Base-by-base conservation (phyloP, 1,140 invertebrate species). In the Cydia pomonella region DNA sequence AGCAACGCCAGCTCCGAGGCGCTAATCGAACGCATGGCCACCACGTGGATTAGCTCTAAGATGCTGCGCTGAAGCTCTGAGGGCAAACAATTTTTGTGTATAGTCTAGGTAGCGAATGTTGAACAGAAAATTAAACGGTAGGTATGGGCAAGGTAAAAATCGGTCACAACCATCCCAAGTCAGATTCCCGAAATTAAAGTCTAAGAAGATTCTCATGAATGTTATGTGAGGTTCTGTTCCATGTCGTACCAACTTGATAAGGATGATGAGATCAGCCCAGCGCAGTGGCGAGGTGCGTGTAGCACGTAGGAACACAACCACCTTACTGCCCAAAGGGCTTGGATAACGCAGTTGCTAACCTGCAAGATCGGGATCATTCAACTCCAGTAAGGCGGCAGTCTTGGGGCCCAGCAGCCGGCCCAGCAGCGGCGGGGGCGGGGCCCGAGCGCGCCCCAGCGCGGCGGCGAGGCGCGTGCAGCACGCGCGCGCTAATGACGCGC, bases 11-110 rank as follows among this genome's bases (percentile, higher is more conserved):
- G 80, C 77, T 95, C 95, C 2, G 85, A 72, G 3, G 94, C 85
- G 10, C 92, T 92, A 72, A 95, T 94, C 44, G 93, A 93, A 75
- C 94, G 94, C 10, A 91, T 92, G 3, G 94, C 94, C 64, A 95
- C 80, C 29, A 94, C 87, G 16, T 93, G 93, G 53, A 95, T 94
- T 25, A 96, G 90, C 82, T 95, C 94, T 44, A 95, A 81, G n/a
- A 94, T 88, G 53, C 94, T 94, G 47, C 93, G 88, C 80, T 95
- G 95, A 41, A 95, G 83, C 72, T 95, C 95, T 95, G 82, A 12
- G 7, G 53, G n/a, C 53, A 59, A 59, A 21, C 1, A 12, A 10
- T 12, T 23, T 6, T n/a, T 18, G n/a, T 50, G 10, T 21, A 21
- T 2, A 59, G 47, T 50, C 3, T 50, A 50, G 3, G 47, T 16